phyloP scores from a whole-genome alignment of 2,113 vertebrate species.

The Ictidomys tridecemlineatus region DNA sequence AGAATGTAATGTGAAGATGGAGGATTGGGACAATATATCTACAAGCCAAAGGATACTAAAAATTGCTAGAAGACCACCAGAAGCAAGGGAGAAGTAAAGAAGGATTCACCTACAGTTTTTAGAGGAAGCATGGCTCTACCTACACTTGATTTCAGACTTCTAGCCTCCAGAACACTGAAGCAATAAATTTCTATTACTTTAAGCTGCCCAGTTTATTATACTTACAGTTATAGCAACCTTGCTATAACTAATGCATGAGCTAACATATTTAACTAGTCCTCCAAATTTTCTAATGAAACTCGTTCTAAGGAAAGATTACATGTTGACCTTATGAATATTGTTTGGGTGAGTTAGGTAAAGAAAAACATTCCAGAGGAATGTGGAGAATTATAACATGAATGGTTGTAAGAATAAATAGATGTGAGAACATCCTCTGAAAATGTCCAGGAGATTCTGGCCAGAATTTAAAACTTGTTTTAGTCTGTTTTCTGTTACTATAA shows the following conservation, averaged over 20 bases:
- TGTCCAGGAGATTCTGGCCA: neutral
- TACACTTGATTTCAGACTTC: neutral
- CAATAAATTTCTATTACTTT: neutral
- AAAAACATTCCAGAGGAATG: neutral
- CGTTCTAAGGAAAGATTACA: neutral
- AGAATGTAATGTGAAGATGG: too few species aligned
- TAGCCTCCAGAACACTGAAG: neutral
- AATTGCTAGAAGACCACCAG: neutral
- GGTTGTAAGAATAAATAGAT: neutral
- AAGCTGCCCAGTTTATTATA: neutral
- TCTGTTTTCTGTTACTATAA: neutral
- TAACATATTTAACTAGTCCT: neutral
- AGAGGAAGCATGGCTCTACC: neutral
- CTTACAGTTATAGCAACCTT: neutral
- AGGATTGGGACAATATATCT: neutral
- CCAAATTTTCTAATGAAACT: neutral
- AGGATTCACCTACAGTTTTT: neutral
- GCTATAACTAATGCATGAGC: neutral
- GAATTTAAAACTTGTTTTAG: neutral
- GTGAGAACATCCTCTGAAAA: neutral
- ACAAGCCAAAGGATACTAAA: neutral
- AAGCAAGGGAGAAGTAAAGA: neutral
- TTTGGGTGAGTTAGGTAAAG: neutral
- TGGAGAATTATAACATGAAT: neutral
- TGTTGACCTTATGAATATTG: neutral